Percentiles rank a stretch among this genome's conserved stretches.
Evolutionary conservation across 2,888 invertebrate genomes (phyloP).

Genomic region (Mesoligia furuncula): DNA sequence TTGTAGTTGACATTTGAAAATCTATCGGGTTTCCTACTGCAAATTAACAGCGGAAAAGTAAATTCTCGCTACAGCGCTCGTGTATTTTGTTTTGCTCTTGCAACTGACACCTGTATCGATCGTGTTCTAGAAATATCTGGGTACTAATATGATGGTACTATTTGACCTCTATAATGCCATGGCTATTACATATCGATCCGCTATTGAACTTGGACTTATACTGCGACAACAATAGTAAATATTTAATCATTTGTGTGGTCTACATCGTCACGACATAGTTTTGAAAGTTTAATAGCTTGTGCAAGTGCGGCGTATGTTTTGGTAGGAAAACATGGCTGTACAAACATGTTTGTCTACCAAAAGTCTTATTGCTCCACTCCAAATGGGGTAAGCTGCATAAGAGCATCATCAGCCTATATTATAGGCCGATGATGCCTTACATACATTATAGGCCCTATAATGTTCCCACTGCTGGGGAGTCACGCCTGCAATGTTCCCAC

Average conservation of each 20-base stretch:
- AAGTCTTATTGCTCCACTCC: background rate
- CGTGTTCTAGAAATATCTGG: background rate
- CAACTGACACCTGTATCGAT: conserved; percentile 24
- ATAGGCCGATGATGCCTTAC: too few relatives aligned
- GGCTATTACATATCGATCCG: conserved; percentile 15
- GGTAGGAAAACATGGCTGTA: background rate
- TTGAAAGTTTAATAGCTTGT: background rate
- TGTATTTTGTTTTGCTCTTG: background rate
- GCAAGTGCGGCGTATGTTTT: background rate
- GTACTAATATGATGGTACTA: background rate
- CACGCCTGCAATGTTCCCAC: too few relatives aligned
- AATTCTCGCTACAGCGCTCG: background rate
- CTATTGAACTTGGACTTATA: conserved; percentile 29
- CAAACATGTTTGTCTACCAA: background rate
- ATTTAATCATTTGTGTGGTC: conserved; percentile 7
- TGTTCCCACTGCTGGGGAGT: too few relatives aligned
- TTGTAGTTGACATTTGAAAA: too few relatives aligned
- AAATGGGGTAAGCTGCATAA: too few relatives aligned
- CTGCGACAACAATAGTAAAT: conserved; percentile 9
- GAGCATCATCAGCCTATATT: too few relatives aligned
- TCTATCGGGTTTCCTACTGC: too few relatives aligned
- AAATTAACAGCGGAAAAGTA: background rate
- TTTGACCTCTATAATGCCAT: conserved; percentile 17
- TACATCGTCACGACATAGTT: background rate
- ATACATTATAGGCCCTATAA: too few relatives aligned